A percentile compares a stretch with the other conserved stretches of the same genome.
phyloP scores from a whole-genome alignment of 2,797 vertebrate species.

The Smutsia gigantea region DNA sequence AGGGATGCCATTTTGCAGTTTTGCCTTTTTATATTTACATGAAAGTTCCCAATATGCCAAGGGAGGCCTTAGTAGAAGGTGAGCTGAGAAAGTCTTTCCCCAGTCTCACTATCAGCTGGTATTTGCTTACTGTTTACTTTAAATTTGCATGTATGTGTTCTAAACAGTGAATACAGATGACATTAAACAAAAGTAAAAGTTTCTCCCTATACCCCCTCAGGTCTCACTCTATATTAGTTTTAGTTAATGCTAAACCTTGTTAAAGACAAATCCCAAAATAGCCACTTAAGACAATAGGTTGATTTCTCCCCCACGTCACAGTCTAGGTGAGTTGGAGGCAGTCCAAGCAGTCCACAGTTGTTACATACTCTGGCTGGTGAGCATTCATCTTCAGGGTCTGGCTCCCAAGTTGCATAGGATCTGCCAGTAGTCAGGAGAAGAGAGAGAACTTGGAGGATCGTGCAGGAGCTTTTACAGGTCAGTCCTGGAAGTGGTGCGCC shows the following conservation, averaged over 20 bases:
- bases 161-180: background rate
- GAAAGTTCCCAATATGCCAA: background rate
- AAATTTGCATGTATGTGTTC: background rate
- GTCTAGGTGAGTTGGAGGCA: background rate
- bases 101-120: background rate
- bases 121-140: background rate
- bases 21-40: conserved; percentile 9
- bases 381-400: background rate
- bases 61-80: background rate
- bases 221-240: background rate
- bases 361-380: background rate
- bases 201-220: background rate
- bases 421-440: background rate
- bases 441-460: background rate
- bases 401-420: background rate
- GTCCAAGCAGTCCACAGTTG: background rate
- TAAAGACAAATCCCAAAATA: conserved; percentile 20
- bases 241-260: background rate
- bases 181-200: conserved; percentile 7
- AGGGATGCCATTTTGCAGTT: background rate
- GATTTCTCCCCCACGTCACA: background rate
- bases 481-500: background rate
- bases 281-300: background rate
- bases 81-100: background rate
- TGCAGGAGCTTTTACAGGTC: background rate